Evolutionary conservation across 1,140 invertebrate species (phyloP).

Genomic region (Druon quercuslanigerum): DNA sequence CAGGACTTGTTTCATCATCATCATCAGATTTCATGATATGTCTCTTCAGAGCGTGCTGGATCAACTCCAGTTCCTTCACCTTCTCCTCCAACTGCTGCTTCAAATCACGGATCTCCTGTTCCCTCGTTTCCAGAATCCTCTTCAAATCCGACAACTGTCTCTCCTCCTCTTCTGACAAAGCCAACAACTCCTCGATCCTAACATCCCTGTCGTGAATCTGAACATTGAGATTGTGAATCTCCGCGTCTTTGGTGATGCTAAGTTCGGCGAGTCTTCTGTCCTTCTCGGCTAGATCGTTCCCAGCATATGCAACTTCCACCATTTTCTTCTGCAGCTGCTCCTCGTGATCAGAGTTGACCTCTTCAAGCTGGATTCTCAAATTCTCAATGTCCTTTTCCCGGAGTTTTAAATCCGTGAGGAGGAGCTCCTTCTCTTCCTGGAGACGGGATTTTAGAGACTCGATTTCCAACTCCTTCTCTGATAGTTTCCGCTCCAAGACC

Average conservation of each 20-base stretch:
- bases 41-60: constrained; percentile 59
- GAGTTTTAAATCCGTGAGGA: constrained; percentile 49
- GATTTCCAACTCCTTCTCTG: constrained; percentile 62
- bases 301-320: constrained; percentile 39
- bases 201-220: constrained; percentile 61
- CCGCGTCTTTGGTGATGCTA: constrained; percentile 64
- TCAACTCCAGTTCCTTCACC: constrained; percentile 76
- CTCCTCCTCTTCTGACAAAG: constrained; percentile 76
- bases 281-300: constrained; percentile 59
- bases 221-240: constrained; percentile 65
- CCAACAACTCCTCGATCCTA: constrained; percentile 75
- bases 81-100: constrained; percentile 80
- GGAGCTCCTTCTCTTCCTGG: constrained; percentile 49
- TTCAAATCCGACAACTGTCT: constrained; percentile 74
- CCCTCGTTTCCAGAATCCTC: constrained; percentile 79
- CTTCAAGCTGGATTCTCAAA: constrained; percentile 53
- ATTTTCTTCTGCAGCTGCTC: constrained; percentile 47
- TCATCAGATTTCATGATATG: constrained; percentile 41
- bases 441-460: constrained; percentile 46
- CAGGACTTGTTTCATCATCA: not conserved
- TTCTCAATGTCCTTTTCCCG: constrained; percentile 57
- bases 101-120: constrained; percentile 81
- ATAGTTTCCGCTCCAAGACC: constrained; percentile 43
- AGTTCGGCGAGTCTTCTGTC: constrained; percentile 61
- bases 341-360: constrained; percentile 37